phyloP scores from a whole-genome alignment of 2,888 invertebrate species.

The Drosophila birchii region DNA sequence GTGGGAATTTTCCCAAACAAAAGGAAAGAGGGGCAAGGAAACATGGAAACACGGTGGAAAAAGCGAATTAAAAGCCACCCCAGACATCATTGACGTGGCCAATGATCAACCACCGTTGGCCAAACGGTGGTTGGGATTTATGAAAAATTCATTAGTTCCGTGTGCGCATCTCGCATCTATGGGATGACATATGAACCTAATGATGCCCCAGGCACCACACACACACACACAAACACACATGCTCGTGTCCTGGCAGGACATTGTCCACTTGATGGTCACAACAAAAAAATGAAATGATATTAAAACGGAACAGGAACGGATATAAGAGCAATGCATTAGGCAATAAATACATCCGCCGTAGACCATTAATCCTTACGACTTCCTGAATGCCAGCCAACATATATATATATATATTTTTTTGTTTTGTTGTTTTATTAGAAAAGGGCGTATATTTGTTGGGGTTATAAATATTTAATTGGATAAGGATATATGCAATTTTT shows the following conservation, averaged over 20 bases:
- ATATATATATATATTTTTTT: background rate
- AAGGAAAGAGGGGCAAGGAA: background rate
- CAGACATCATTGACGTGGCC: conserved; percentile 10
- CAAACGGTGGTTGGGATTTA: conserved; percentile 63
- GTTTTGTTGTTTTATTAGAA: no score
- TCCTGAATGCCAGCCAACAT: conserved; percentile 8
- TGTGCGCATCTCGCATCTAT: conserved; percentile 33
- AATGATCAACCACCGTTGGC: conserved; percentile 38
- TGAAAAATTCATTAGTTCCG: conserved; percentile 77
- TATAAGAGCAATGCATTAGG: conserved; percentile 29
- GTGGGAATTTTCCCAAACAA: conserved; percentile 15
- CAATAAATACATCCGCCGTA: conserved; percentile 41
- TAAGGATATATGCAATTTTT: background rate
- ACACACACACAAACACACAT: conserved; percentile 4
- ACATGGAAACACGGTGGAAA: conserved; percentile 13
- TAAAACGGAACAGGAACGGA: conserved; percentile 15
- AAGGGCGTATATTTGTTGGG: background rate
- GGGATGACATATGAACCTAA: conserved; percentile 73
- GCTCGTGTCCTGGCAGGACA: conserved; percentile 18
- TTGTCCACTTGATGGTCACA: conserved; percentile 39
- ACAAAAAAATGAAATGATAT: background rate
- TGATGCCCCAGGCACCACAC: conserved; percentile 53
- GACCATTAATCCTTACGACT: conserved; percentile 26
- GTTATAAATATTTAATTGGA: background rate
- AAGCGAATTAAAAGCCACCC: conserved; percentile 44